phyloP scores from a whole-genome alignment of 2,888 invertebrate genomes.

The Hypomecis punctinalis region DNA sequence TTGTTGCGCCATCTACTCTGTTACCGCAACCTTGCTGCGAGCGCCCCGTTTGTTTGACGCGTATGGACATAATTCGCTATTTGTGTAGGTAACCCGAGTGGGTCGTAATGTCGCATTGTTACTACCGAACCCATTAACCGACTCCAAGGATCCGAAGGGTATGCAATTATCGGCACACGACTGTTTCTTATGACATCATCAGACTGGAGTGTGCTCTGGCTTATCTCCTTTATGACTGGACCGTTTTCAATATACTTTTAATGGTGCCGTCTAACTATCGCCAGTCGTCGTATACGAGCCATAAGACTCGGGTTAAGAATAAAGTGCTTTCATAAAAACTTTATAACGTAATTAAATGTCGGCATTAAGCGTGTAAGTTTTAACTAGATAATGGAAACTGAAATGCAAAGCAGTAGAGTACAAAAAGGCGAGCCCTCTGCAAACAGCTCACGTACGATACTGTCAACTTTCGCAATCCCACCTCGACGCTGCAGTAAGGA shows the following conservation, averaged over 20 bases:
- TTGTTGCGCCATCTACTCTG: slow-evolving; percentile 62
- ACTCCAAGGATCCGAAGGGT: slow-evolving; percentile 62
- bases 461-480: slow-evolving; percentile 83
- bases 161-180: slow-evolving; percentile 62
- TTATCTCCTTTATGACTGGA: slow-evolving; percentile 49
- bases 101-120: slow-evolving; percentile 76
- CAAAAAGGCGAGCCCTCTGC: slow-evolving; percentile 68
- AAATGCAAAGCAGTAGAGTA: slow-evolving; percentile 62
- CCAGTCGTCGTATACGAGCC: slow-evolving; percentile 46
- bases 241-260: slow-evolving; percentile 56
- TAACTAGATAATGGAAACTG: slow-evolving; percentile 62
- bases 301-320: slow-evolving; percentile 44
- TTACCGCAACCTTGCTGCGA: slow-evolving; percentile 71
- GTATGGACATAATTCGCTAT: slow-evolving; percentile 73
- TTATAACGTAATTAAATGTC: slow-evolving; percentile 53
- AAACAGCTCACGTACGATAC: slow-evolving; percentile 76
- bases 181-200: slow-evolving; percentile 62
- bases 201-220: slow-evolving; percentile 41
- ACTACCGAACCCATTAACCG: slow-evolving; percentile 67
- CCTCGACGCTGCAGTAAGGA: slow-evolving; percentile 76
- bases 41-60: slow-evolving; percentile 70
- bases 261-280: slow-evolving; percentile 52
- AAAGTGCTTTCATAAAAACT: slow-evolving; percentile 50
- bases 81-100: slow-evolving; percentile 70
- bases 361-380: slow-evolving; percentile 41